These are phyloP conservation scores for Micronycteris hirsuta DNA, from an alignment of 2,113 vertebrate genomes.

Conservation along the genomic window DNA sequence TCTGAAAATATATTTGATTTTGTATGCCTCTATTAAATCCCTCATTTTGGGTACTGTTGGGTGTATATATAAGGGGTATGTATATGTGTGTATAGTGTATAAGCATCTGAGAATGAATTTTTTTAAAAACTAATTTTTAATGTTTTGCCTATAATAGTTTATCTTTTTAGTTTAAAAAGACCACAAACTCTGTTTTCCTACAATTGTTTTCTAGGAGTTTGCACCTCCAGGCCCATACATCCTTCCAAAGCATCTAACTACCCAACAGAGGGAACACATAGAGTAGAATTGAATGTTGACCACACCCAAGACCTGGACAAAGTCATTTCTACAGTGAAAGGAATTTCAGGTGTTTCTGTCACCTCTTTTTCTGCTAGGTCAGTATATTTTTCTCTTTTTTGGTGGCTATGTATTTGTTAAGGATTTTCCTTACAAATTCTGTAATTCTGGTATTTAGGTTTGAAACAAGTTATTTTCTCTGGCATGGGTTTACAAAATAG, in stretches of 20 bases:
- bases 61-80: neutral
- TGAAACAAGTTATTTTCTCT: neutral
- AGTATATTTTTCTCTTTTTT: neutral
- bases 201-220: slow-evolving; percentile 72
- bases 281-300: slow-evolving; percentile 84
- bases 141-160: neutral
- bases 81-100: neutral
- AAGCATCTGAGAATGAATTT: neutral
- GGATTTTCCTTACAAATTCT: neutral
- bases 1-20: slow-evolving; percentile 31
- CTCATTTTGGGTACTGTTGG: neutral
- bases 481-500: neutral
- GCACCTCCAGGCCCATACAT: slow-evolving; percentile 74
- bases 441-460: neutral
- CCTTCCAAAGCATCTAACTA: slow-evolving; percentile 70
- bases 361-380: slow-evolving; percentile 84
- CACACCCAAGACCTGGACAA: slow-evolving; percentile 75
- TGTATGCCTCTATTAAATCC: neutral
- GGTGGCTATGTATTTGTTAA: neutral
- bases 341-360: slow-evolving; percentile 75
- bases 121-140: neutral
- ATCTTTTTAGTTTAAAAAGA: neutral
- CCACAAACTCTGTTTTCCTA: neutral
- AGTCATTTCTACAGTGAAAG: slow-evolving; percentile 81
- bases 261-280: slow-evolving; percentile 78